phyloP scores from a whole-genome alignment of 2,888 invertebrate species.

The Zygaena filipendulae region DNA sequence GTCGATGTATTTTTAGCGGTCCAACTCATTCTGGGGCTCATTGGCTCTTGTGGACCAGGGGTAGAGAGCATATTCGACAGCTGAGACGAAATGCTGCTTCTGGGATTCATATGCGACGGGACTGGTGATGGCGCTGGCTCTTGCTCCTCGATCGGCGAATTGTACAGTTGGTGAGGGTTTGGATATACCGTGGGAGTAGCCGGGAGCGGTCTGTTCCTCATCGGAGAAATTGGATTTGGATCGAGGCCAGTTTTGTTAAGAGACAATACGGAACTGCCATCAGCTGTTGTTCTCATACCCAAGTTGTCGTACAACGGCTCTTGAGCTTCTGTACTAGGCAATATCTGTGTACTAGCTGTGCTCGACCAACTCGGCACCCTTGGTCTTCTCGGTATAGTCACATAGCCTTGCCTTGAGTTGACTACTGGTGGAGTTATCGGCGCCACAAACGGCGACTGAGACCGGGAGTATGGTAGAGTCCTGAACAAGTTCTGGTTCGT shows the following conservation, averaged over 20 bases:
- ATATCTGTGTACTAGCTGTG: conserved; percentile 66
- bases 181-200: conserved; percentile 66
- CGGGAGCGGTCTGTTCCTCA: conserved; percentile 73
- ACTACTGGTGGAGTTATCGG: conserved; percentile 72
- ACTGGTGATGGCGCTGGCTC: conserved; percentile 62
- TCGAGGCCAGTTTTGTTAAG: conserved; percentile 77
- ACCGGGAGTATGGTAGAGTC: conserved; percentile 82
- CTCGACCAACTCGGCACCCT: conserved; percentile 86
- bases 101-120: conserved; percentile 39
- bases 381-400: conserved; percentile 86
- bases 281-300: conserved; percentile 85
- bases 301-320: conserved; percentile 90
- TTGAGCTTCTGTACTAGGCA: conserved; percentile 62
- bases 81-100: conserved; percentile 62
- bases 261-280: conserved; percentile 84
- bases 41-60: conserved; percentile 60
- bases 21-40: conserved; percentile 60
- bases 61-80: conserved; percentile 56
- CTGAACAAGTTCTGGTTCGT: conserved; percentile 77
- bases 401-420: conserved; percentile 82
- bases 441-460: conserved; percentile 81
- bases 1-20: conserved; percentile 60
- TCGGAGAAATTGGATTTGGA: conserved; percentile 55
- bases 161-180: conserved; percentile 51
- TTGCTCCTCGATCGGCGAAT: conserved; percentile 65